Evolutionary conservation across 2,797 vertebrate species (phyloP), one percentile per base, ranked within the genome.

Genomic region (Sitta carolinensis): DNA sequence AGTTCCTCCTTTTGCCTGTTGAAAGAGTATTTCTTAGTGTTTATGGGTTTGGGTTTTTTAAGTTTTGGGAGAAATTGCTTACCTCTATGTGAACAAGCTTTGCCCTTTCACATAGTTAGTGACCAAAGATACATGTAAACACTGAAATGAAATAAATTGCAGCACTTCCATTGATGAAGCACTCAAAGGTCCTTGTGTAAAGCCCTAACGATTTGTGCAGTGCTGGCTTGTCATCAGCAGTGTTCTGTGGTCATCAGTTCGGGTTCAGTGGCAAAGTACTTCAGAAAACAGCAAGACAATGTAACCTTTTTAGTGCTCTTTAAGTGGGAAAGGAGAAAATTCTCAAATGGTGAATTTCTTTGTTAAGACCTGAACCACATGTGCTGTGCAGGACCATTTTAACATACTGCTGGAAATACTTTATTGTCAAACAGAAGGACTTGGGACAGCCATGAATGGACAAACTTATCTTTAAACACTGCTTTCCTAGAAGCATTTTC

Each of bases 171-270:
- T 7, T 59, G 42, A 5, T 40, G 59, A 70, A 9, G 26, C 29
- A 48, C 27, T 11, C 16, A 0, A 0, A 64, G 12, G 34, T 73
- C 16, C n/a, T 54, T 50, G 15, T 67, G 52, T 16, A 40, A 80
- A 83, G 14, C 26, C n/a, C 10, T 38, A 32, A 66, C 4, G 4
- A 54, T 54, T 70, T 52, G 20, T 78, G 45, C 19, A 25, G 8
- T 1, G 0, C 38, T 32, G 38, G 16, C 13, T 74, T 32, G 21
- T 63, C 1, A 6, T 58, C 2, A 6, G 55, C 36, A 25, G 50
- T 51, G 43, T 64, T 81, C 55, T 51, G 47, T 36, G 36, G 36
- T 36, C 36, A 36, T 36, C 36, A 36, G 36, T 36, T 36, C 36
- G 10, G 12, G 11, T 72, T 72, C 54, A 80, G 50, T 50, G 66